A percentile compares a stretch with the other conserved stretches of the same genome.
phyloP scores from a whole-genome alignment of 2,888 invertebrate species.

The Dryobotodes eremita region DNA sequence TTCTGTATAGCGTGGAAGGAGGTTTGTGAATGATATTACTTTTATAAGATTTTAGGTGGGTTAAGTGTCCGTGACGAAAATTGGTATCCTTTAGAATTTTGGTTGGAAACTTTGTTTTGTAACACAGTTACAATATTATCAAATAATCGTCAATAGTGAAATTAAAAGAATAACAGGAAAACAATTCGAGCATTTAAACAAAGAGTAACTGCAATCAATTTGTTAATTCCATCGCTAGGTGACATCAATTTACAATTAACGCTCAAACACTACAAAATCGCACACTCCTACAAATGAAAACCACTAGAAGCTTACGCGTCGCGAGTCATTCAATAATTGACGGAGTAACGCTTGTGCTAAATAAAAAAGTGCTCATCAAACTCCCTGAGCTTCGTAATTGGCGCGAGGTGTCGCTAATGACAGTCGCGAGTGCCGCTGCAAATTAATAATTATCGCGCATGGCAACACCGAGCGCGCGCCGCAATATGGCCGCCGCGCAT shows the following conservation, averaged over 20 bases:
- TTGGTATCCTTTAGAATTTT: neutral
- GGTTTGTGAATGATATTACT: constrained; percentile 18
- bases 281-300: constrained; percentile 71
- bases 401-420: constrained; percentile 91
- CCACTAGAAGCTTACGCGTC: constrained; percentile 82
- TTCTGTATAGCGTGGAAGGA: constrained; percentile 33
- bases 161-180: constrained; percentile 8
- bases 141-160: neutral
- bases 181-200: constrained; percentile 28
- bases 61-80: neutral
- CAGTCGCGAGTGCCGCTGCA: constrained; percentile 83
- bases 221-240: constrained; percentile 36
- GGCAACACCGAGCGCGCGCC: constrained; percentile 85
- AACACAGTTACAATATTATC: neutral
- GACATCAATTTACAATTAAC: constrained; percentile 66
- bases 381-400: constrained; percentile 88
- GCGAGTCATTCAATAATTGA: constrained; percentile 88
- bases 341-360: constrained; percentile 87
- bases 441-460: constrained; percentile 90
- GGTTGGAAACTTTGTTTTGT: neutral
- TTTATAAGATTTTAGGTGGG: constrained; percentile 10
- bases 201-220: constrained; percentile 39
- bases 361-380: constrained; percentile 89
- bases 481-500: constrained; percentile 87
- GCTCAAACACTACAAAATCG: constrained; percentile 68